These are phyloP conservation scores for Parapsyche elsis DNA, from an alignment of 1,140 invertebrate genomes.

Conservation along the genomic window DNA sequence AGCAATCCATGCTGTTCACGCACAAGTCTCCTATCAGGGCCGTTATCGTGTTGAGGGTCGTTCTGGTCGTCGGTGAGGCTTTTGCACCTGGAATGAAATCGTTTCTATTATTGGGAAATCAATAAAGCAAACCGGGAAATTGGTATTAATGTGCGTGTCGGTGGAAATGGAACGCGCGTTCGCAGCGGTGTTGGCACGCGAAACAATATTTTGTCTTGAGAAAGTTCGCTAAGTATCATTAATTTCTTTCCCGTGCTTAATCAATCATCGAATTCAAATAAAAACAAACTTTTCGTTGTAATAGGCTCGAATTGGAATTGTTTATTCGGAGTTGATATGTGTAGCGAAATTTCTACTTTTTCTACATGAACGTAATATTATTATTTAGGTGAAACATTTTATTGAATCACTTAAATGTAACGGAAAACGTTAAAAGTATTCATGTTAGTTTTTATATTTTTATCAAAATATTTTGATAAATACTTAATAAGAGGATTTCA, in stretches of 20 bases:
- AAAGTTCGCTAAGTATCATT: too few species aligned
- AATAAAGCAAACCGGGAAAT: neutral
- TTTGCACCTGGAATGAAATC: slow-evolving; percentile 29
- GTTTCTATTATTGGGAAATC: neutral
- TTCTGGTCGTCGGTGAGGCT: slow-evolving; percentile 54
- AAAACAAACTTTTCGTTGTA: neutral
- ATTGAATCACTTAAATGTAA: too few species aligned
- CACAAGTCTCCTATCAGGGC: slow-evolving; percentile 83
- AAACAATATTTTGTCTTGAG: neutral
- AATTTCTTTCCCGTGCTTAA: too few species aligned
- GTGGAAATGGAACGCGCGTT: neutral
- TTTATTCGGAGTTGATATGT: too few species aligned
- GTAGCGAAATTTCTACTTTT: too few species aligned
- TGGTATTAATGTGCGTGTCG: slow-evolving; percentile 4
- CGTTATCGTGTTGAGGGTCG: slow-evolving; percentile 77
- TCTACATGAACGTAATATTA: too few species aligned
- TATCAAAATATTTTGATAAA: too few species aligned
- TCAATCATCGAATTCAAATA: too few species aligned
- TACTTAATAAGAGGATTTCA: too few species aligned
- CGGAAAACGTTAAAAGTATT: too few species aligned
- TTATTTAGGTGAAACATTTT: too few species aligned
- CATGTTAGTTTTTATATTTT: too few species aligned
- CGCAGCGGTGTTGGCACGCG: neutral
- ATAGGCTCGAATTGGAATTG: neutral
- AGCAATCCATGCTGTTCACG: slow-evolving; percentile 76